Evolutionary conservation across 2,888 invertebrate genomes (phyloP).

Genomic region (Drymonia ruficornis): DNA sequence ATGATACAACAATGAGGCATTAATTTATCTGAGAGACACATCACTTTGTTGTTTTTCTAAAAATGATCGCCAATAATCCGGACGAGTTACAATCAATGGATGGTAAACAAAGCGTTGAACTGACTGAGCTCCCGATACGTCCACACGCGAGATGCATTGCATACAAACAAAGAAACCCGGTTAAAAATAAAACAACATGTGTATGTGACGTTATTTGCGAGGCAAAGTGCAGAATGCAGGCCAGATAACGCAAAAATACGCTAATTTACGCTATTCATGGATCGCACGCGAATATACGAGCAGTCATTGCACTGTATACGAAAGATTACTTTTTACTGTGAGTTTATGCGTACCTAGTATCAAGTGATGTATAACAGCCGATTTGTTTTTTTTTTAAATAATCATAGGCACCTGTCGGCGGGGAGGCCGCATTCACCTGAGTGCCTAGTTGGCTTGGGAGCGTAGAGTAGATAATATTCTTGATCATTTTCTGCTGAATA

Average conservation of each 20-base stretch:
- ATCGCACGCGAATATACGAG: constrained; percentile 2
- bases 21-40: no score
- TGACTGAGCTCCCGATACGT: background rate
- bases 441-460: no score
- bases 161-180: constrained; percentile 21
- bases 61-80: no score
- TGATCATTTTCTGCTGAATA: no score
- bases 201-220: constrained; percentile 15
- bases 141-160: constrained; percentile 3
- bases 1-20: background rate
- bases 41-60: no score
- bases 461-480: no score
- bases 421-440: no score
- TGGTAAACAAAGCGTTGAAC: background rate
- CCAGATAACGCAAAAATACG: constrained; percentile 18
- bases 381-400: no score
- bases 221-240: constrained; percentile 15
- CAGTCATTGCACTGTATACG: constrained; percentile 25
- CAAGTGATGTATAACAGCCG: background rate
- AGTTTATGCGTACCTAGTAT: background rate
- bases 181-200: constrained; percentile 15
- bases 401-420: no score
- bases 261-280: constrained; percentile 18
- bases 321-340: background rate
- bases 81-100: no score